These are phyloP conservation scores for Charadrius vociferus DNA, from an alignment of 2,113 vertebrate genomes.

Conservation along the genomic window DNA sequence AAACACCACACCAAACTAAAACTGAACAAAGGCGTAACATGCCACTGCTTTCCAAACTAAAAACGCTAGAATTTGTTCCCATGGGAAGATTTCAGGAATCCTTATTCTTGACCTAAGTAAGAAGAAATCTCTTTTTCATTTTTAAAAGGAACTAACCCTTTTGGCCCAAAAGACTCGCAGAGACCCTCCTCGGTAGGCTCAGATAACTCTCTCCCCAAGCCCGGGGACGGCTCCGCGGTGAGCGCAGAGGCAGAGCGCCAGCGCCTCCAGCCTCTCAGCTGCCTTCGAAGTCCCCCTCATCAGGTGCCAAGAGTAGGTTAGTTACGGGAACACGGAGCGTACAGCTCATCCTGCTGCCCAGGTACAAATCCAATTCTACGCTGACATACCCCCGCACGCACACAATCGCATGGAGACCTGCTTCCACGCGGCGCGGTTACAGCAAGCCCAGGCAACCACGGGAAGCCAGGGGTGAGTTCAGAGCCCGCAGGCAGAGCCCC, in stretches of 20 bases:
- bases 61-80: neutral
- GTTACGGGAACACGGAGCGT: accelerated
- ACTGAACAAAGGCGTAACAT: neutral
- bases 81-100: neutral
- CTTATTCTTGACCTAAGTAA: neutral
- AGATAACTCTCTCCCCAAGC: neutral
- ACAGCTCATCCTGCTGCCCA: neutral
- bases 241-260: neutral
- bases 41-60: neutral
- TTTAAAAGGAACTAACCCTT: neutral
- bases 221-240: too few species aligned
- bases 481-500: neutral
- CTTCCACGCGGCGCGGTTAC: neutral
- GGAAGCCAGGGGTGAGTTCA: neutral
- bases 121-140: neutral
- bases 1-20: too few species aligned
- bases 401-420: neutral
- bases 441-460: neutral
- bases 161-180: neutral
- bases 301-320: accelerated
- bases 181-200: accelerated
- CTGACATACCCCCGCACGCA: accelerated
- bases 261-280: neutral
- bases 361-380: neutral
- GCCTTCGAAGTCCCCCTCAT: neutral